Base-by-base conservation (phyloP, 1,140 invertebrate genomes). In the Pogonus chalceus region DNA sequence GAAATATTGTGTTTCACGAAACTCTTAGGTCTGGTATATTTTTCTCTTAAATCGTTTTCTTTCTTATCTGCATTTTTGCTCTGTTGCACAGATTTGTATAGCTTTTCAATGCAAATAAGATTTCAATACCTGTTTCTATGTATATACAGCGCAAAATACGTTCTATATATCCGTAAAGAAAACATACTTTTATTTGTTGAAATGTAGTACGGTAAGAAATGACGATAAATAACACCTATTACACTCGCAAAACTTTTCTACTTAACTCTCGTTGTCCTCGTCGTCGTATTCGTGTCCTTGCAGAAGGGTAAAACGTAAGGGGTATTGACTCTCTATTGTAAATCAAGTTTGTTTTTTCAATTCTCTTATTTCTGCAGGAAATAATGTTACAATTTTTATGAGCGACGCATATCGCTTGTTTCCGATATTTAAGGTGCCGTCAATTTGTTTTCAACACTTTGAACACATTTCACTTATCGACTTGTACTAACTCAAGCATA, bases 71-170 rank as follows among this genome's bases (percentile, higher is more conserved):
- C 37, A 43, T 43, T 43, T 43, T 43, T 43, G 37, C 37, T 43
- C 37, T 43, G 37, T 43, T 43, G 37, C 37, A 43, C 37, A 43
- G 37, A 43, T 43, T 43, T 43, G 37, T 43, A 43, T 43, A 43
- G 37, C 37, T 43, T 43, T 43, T 43, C 37, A 43, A 43, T 31
- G n/a, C n/a, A n/a, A n/a, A n/a, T n/a, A n/a, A n/a, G n/a, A n/a
- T n/a, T n/a, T n/a, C n/a, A n/a, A n/a, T n/a, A n/a, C n/a, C n/a
- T n/a, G n/a, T n/a, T n/a, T n/a, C n/a, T n/a, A n/a, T n/a, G n/a
- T n/a, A n/a, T n/a, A n/a, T n/a, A n/a, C n/a, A n/a, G n/a, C n/a
- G n/a, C n/a, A n/a, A n/a, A n/a, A n/a, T n/a, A n/a, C n/a, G n/a
- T n/a, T n/a, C n/a, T n/a, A n/a, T n/a, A n/a, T n/a, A n/a, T n/a